Evolutionary conservation across 2,797 vertebrate species (phyloP).

Genomic region (Scyliorhinus canicula): DNA sequence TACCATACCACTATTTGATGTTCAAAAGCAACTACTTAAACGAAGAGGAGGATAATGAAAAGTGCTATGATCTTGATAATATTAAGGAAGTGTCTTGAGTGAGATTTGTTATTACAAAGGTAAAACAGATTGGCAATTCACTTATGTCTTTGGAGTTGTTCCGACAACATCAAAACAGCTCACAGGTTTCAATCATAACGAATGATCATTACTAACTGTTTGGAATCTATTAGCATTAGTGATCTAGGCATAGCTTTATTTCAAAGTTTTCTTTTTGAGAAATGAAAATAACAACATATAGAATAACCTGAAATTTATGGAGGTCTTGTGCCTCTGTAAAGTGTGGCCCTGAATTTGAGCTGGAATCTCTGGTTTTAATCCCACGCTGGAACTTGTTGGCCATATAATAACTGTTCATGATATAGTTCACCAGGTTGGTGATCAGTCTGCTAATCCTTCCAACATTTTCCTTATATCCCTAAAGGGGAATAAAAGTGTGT

Average conservation of each 20-base stretch:
- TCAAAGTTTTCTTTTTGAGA: not conserved
- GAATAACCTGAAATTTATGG: not conserved
- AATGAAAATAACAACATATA: not conserved
- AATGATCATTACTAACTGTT: not conserved
- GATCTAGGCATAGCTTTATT: not conserved
- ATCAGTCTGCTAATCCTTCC: not conserved
- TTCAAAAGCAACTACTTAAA: not conserved
- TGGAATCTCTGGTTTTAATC: not conserved
- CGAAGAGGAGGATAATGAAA: not conserved
- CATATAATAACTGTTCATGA: not conserved
- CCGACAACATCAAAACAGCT: not conserved
- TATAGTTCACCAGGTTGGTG: not conserved
- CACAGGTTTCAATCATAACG: not conserved
- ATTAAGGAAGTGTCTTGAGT: not conserved
- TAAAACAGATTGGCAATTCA: not conserved
- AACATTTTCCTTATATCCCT: not conserved
- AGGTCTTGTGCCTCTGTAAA: not conserved
- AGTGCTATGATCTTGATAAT: not conserved
- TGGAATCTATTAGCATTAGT: not conserved
- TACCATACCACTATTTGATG: not conserved
- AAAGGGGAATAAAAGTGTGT: not conserved
- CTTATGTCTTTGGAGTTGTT: not conserved
- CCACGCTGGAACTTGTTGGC: not conserved
- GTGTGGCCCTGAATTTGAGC: not conserved
- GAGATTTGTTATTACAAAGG: not conserved